Evolutionary conservation across 2,888 invertebrate genomes (phyloP), one percentile per base, ranked within the genome.

Genomic region (Drosophila falleni): DNA sequence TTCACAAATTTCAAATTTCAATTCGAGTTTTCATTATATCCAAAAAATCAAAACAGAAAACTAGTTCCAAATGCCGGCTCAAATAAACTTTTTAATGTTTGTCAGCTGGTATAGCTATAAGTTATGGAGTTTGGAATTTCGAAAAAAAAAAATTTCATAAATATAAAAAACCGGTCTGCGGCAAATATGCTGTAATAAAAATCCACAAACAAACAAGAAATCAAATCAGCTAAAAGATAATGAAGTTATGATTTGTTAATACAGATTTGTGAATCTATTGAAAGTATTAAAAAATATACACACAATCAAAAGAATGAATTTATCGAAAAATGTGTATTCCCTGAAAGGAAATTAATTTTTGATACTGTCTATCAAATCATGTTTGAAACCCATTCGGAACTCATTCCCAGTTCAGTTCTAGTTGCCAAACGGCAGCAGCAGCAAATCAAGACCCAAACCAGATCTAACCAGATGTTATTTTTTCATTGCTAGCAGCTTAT

Each of bases 201-300:
- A 85, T 47, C 46, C 51, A 67, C 89, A 82, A 82, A 89, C 89
- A 82, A 81, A 77, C 86, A 78, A 74, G 89, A 88, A 88, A 86
- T 55, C 46, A 29, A 37, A 33, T 54, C 47, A 26, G 49, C 31
- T 5, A 9, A n/a, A 53, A 35, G 8, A 26, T 26, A 5, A 44
- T 26, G 26, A 47, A 51, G 16, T n/a, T 15, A 23, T 29, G 13
- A 54, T 37, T 46, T 37, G 31, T 31, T 15, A 26, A 41, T 42
- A 49, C 16, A 44, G 35, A 50, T 39, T 35, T 63, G 15, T 37
- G 11, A 41, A 41, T 35, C 16, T 15, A 47, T 54, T 31, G 41
- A 41, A 41, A 16, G 16, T 9, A 16, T 16, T 16, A n/a, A 41
- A 29, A n/a, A n/a, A 41, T 16, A 35, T 11, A 19, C 8, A n/a